phyloP scores from a whole-genome alignment of 1,140 invertebrate genomes.

The Drosophila kepulauana region DNA sequence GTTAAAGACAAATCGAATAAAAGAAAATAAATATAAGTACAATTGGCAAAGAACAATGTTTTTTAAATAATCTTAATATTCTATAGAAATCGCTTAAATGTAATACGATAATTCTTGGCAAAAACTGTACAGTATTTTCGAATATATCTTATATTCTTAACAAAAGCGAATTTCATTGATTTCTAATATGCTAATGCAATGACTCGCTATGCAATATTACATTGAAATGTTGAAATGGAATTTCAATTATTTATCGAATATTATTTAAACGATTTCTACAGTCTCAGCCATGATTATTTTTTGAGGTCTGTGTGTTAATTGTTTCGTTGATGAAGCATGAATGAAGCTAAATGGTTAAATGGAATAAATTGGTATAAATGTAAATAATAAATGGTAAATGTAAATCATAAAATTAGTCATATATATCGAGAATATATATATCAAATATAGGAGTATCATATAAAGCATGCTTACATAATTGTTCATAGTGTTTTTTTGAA shows the following conservation, averaged over 20 bases:
- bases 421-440: conserved; percentile 43
- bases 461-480: conserved; percentile 85
- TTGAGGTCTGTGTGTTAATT: conserved; percentile 22
- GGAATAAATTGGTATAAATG: conserved; percentile 29
- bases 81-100: conserved; percentile 29
- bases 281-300: conserved; percentile 16
- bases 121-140: background rate
- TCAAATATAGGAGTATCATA: conserved; percentile 59
- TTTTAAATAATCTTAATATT: conserved; percentile 8
- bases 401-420: conserved; percentile 16
- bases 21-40: background rate
- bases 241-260: conserved; percentile 3
- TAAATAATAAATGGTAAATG: conserved; percentile 35
- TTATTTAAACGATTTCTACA: conserved; percentile 15
- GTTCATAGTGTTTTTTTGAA: conserved; percentile 72
- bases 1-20: conserved; percentile 27
- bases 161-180: conserved; percentile 3
- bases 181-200: conserved; percentile 20
- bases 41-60: conserved; percentile 1
- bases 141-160: background rate
- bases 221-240: conserved; percentile 6
- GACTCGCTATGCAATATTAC: background rate
- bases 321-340: conserved; percentile 30
- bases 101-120: conserved; percentile 6
- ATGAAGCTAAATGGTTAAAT: conserved; percentile 17